Conservation (phyloP, 2,888 invertebrate species). For the Syrista parreyssii region DNA sequence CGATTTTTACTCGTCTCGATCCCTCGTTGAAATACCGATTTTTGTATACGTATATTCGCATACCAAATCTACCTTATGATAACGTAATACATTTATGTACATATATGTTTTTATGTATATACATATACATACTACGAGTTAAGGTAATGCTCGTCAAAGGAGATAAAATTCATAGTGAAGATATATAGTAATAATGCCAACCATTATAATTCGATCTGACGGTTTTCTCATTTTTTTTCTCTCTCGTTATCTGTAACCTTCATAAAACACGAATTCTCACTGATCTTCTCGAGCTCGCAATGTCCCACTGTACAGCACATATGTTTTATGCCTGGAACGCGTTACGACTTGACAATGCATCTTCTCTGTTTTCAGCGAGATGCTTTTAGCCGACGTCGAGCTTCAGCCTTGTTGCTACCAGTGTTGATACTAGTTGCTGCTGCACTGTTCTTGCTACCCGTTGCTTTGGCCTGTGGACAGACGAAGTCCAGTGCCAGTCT, state of each 20-base stretch:
- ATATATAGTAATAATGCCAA: background rate
- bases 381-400: slow-evolving; percentile 22
- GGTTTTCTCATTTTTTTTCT: slow-evolving; percentile 4
- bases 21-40: background rate
- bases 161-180: background rate
- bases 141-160: background rate
- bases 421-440: background rate
- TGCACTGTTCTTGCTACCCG: background rate
- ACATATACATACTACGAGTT: no score
- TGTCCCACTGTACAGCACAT: background rate
- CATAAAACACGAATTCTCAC: slow-evolving; percentile 1
- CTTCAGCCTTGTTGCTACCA: background rate
- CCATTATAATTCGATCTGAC: background rate
- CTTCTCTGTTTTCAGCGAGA: slow-evolving; percentile 31
- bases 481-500: background rate
- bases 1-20: background rate
- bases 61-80: background rate
- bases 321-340: slow-evolving; percentile 36
- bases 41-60: background rate
- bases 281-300: background rate
- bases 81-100: background rate
- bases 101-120: no score
- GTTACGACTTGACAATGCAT: slow-evolving; percentile 39
- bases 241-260: background rate
- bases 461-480: background rate